phyloP scores from a whole-genome alignment of 2,797 vertebrate species.

The Bradypodion ventrale region DNA sequence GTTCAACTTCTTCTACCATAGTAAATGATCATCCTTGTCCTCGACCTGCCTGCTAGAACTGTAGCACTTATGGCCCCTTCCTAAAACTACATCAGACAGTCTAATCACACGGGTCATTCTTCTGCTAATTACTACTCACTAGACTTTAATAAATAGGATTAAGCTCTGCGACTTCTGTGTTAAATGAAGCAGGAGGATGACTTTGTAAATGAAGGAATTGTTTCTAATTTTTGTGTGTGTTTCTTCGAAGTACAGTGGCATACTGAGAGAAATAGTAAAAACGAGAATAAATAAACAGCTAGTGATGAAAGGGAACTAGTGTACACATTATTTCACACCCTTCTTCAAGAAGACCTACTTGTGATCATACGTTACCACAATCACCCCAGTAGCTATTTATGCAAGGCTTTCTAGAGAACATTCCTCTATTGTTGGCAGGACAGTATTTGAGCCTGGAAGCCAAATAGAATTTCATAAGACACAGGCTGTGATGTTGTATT shows the following conservation, averaged over 20 bases:
- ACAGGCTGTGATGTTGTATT: not conserved
- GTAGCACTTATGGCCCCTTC: constrained; percentile 45
- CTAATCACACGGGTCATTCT: constrained; percentile 52
- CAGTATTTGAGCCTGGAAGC: not conserved
- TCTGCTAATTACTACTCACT: constrained; percentile 53
- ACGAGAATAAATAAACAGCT: not conserved
- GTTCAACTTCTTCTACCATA: not conserved
- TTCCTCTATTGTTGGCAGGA: not conserved
- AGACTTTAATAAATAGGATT: constrained; percentile 56
- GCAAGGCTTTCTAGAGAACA: not conserved
- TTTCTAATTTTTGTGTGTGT: not conserved
- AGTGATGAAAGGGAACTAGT: not conserved
- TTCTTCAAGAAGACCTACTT: not conserved
- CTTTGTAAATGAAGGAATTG: not conserved
- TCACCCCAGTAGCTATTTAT: not conserved
- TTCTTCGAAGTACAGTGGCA: not conserved
- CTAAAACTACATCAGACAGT: constrained; percentile 59
- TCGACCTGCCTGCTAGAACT: not conserved
- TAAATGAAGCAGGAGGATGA: rapidly evolving
- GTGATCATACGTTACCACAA: not conserved
- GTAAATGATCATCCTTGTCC: not conserved
- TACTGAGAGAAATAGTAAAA: not conserved
- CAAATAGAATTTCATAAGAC: not conserved
- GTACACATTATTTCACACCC: not conserved
- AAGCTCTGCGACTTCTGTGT: not conserved